These are phyloP conservation scores for Tridacna crocea DNA, from an alignment of 2,888 invertebrate genomes.

Conservation along the genomic window DNA sequence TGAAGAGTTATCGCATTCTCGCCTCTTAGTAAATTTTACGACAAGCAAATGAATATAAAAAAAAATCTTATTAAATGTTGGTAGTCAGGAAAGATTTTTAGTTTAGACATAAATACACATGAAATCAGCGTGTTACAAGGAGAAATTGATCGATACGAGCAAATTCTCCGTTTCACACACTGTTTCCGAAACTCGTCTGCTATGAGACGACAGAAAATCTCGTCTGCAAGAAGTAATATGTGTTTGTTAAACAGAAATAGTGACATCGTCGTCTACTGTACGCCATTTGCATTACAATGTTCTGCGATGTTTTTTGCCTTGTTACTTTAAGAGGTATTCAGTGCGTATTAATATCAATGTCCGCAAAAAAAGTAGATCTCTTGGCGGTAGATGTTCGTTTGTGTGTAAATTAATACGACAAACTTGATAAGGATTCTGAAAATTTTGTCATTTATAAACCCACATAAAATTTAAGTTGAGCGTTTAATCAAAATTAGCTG, in stretches of 20 bases:
- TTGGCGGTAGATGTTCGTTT: neutral
- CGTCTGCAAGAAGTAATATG: neutral
- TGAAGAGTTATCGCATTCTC: too few species aligned
- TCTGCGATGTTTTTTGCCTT: conserved; percentile 8
- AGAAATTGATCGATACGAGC: neutral
- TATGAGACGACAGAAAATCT: neutral
- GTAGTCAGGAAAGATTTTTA: too few species aligned
- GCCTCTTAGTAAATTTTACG: too few species aligned
- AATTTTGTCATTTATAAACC: conserved; percentile 10
- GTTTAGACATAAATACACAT: neutral
- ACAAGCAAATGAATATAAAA: too few species aligned
- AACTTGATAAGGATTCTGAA: neutral
- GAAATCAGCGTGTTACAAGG: neutral
- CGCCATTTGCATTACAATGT: conserved; percentile 15
- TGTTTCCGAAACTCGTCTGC: neutral
- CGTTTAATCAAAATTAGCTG: conserved; percentile 6
- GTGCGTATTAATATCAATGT: conserved; percentile 7
- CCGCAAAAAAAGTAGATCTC: neutral
- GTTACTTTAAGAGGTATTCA: neutral
- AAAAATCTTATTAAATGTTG: too few species aligned
- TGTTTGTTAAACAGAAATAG: neutral
- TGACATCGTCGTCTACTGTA: neutral
- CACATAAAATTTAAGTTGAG: neutral
- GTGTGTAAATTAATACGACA: conserved; percentile 2
- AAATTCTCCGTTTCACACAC: neutral